These are phyloP conservation scores for Lithodes maja DNA, from an alignment of 2,888 invertebrate species.

Conservation along the genomic window DNA sequence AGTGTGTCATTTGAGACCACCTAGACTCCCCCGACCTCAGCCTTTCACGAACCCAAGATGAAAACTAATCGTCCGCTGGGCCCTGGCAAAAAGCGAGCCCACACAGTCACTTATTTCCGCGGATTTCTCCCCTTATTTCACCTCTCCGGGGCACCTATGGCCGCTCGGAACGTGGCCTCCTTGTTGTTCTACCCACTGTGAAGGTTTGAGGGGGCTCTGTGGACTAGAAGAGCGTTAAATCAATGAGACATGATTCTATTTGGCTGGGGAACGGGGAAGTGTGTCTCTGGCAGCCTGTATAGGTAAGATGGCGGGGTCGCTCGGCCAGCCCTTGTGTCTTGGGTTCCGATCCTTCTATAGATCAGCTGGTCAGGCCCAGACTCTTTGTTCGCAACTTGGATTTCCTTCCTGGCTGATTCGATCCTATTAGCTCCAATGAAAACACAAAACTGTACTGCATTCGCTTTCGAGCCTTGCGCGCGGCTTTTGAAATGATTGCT, in stretches of 20 bases:
- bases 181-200: background rate
- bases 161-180: background rate
- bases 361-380: conserved; percentile 40
- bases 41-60: conserved; percentile 42
- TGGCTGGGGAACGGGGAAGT: conserved; percentile 22
- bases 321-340: conserved; percentile 34
- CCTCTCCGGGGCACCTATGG: background rate
- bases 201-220: background rate
- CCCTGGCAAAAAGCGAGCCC: conserved; percentile 10
- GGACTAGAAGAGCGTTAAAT: conserved; percentile 17
- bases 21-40: conserved; percentile 20
- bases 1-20: conserved; percentile 45
- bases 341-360: conserved; percentile 10
- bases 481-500: background rate
- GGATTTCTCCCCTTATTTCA: background rate
- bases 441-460: conserved; percentile 45
- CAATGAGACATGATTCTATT: conserved; percentile 13
- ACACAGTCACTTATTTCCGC: background rate
- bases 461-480: conserved; percentile 32
- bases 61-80: conserved; percentile 29
- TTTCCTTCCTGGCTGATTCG: background rate
- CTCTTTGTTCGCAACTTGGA: background rate
- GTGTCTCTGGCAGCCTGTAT: conserved; percentile 43
- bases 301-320: conserved; percentile 42
- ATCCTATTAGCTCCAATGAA: conserved; percentile 16